A percentile compares a stretch with the other conserved stretches of the same genome.
Evolutionary conservation across 2,888 invertebrate species (phyloP).

Genomic region (Gymnocheta viridis): DNA sequence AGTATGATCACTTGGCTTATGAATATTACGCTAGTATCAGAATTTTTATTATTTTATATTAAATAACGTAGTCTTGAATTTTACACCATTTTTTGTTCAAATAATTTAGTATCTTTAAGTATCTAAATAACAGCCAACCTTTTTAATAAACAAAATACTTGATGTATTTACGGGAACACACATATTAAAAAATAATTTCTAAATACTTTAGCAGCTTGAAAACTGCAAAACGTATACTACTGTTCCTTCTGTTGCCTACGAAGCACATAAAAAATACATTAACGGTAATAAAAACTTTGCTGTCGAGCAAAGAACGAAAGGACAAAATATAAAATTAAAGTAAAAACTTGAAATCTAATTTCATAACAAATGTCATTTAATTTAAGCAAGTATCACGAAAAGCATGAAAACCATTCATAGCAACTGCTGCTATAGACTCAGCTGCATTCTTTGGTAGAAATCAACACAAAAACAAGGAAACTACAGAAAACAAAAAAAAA

Average conservation of each 20-base stretch:
- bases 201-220: slow-evolving; percentile 1
- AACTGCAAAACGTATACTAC: slow-evolving; percentile 3
- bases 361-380: slow-evolving; percentile 80
- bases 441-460: slow-evolving; percentile 4
- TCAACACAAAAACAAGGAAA: slow-evolving; percentile 16
- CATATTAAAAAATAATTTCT: slow-evolving; percentile 34
- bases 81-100: not conserved
- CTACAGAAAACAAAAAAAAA: slow-evolving; percentile 27
- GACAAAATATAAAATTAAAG: not conserved
- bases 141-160: not conserved
- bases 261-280: slow-evolving; percentile 44
- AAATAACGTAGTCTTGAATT: not conserved
- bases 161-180: not conserved
- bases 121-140: slow-evolving; percentile 12
- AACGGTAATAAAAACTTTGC: slow-evolving; percentile 52
- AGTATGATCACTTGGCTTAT: too few species aligned
- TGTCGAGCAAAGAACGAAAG: slow-evolving; percentile 3
- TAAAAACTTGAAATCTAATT: slow-evolving; percentile 72
- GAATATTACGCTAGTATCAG: too few species aligned
- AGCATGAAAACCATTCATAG: slow-evolving; percentile 78
- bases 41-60: not conserved
- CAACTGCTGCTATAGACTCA: slow-evolving; percentile 75
- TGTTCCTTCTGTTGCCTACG: not conserved
- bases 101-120: not conserved
- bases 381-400: slow-evolving; percentile 80